Evolutionary conservation across 2,113 vertebrate genomes (phyloP).

Genomic region (Mustelus asterias): DNA sequence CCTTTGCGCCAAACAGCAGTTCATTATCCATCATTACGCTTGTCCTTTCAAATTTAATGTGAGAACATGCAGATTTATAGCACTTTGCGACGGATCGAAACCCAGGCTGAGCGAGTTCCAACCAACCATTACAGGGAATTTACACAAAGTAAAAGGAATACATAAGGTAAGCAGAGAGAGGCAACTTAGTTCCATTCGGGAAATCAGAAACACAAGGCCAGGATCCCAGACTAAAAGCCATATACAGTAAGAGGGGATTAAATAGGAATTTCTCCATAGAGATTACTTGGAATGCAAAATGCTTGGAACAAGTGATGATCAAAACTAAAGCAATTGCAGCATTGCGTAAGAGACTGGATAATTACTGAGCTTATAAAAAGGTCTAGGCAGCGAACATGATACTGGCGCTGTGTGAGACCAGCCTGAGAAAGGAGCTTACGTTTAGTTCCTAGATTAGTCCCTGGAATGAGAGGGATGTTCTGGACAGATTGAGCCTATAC

Average conservation of each 20-base stretch:
- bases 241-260: neutral
- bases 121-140: neutral
- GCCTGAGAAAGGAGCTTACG: neutral
- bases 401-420: neutral
- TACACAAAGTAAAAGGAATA: neutral
- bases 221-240: neutral
- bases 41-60: neutral
- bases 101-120: neutral
- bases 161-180: neutral
- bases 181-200: neutral
- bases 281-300: neutral
- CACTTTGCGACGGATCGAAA: neutral
- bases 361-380: neutral
- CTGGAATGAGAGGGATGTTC: no score
- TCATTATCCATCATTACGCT: neutral
- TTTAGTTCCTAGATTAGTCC: neutral
- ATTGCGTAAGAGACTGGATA: neutral
- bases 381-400: neutral
- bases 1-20: neutral
- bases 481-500: no score
- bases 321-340: neutral
- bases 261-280: neutral
- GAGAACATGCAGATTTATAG: neutral
- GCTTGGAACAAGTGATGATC: neutral
- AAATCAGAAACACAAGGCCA: neutral